Percentiles rank a stretch among this genome's conserved stretches.
phyloP scores from a whole-genome alignment of 1,140 invertebrate genomes.

The Drosophila gunungcola region DNA sequence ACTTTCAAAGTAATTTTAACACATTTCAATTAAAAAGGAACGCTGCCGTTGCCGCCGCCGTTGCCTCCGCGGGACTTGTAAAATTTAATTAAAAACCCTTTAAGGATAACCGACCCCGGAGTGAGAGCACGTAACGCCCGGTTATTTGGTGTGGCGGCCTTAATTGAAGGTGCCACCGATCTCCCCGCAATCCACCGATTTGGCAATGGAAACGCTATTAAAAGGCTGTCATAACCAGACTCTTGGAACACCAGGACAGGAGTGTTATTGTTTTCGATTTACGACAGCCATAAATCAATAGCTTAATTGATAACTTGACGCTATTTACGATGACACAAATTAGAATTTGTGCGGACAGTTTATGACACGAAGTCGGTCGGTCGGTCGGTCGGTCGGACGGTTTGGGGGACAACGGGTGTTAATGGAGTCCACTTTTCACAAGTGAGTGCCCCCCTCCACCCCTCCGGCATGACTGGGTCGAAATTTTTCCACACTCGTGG shows the following conservation, averaged over 20 bases:
- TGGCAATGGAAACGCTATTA: slow-evolving; percentile 74
- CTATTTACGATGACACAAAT: slow-evolving; percentile 82
- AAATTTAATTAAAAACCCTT: slow-evolving; percentile 83
- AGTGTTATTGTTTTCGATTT: slow-evolving; percentile 80
- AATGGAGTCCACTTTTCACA: slow-evolving; percentile 49
- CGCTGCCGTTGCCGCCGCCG: slow-evolving; percentile 2
- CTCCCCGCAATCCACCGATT: slow-evolving; percentile 2
- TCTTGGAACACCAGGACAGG: slow-evolving; percentile 23
- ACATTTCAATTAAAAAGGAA: slow-evolving; percentile 79
- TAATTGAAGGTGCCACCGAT: slow-evolving; percentile 66
- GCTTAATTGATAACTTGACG: slow-evolving; percentile 81
- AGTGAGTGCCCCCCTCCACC: neutral
- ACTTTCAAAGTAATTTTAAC: slow-evolving; percentile 83
- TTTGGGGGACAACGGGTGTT: slow-evolving; percentile 37
- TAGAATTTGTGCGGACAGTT: slow-evolving; percentile 78
- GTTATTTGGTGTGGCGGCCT: slow-evolving; percentile 75
- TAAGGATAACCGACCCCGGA: slow-evolving; percentile 60
- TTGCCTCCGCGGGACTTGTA: slow-evolving; percentile 52
- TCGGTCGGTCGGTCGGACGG: too few species aligned
- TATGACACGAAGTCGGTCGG: slow-evolving; percentile 42
- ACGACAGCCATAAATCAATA: slow-evolving; percentile 76
- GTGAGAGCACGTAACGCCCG: slow-evolving; percentile 54
- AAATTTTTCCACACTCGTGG: slow-evolving; percentile 67
- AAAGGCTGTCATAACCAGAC: slow-evolving; percentile 70
- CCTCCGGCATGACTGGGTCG: slow-evolving; percentile 3